Percentiles rank a stretch among this genome's conserved stretches.
Conservation (phyloP, 2,797 vertebrate genomes). For the Chaetophractus vellerosus region DNA sequence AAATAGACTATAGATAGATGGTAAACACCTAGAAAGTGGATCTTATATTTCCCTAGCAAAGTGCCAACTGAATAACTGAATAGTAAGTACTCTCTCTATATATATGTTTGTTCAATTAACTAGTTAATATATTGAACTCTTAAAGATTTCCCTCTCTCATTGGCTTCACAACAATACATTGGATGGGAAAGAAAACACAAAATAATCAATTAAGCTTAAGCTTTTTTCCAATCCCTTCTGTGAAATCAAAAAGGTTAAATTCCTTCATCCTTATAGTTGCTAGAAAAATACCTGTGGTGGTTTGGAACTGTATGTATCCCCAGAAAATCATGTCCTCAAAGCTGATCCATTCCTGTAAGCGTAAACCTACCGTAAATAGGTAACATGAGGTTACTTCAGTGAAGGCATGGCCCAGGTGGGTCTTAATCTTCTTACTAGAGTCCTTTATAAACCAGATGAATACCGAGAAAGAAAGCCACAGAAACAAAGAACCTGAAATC, state of each 20-base stretch:
- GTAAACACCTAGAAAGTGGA: neutral
- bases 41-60: neutral
- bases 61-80: neutral
- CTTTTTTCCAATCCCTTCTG: conserved; percentile 27
- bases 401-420: no score
- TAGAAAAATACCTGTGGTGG: neutral
- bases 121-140: neutral
- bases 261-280: neutral
- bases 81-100: neutral
- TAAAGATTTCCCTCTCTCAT: neutral
- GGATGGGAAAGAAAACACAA: neutral
- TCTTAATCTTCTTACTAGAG: no score
- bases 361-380: no score
- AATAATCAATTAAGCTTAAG: neutral
- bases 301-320: no score
- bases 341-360: no score
- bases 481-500: no score
- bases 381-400: no score
- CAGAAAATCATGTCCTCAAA: no score
- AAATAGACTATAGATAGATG: neutral
- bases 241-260: neutral
- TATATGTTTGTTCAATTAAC: neutral
- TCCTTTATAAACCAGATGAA: no score
- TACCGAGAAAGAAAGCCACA: no score
- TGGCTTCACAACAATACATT: neutral